phyloP scores from a whole-genome alignment of 2,113 vertebrate species.

The Tringa solitaria region DNA sequence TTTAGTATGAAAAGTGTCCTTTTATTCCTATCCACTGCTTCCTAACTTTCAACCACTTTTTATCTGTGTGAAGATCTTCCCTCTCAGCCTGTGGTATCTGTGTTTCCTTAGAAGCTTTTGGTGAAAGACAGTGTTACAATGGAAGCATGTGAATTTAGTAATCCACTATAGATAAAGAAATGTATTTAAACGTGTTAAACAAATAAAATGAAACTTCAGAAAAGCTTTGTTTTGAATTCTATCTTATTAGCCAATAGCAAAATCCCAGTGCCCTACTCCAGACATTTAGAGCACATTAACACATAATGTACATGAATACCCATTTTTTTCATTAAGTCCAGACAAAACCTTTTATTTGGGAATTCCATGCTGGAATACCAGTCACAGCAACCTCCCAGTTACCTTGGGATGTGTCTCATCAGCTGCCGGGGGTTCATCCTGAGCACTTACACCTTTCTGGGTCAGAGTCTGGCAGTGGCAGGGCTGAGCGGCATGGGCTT shows the following conservation, averaged over 20 bases:
- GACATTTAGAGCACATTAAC: background rate
- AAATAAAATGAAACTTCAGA: background rate
- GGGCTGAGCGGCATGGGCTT: conserved; percentile 7
- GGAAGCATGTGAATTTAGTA: background rate
- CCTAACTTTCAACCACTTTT: background rate
- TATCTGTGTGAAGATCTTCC: background rate
- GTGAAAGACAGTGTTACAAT: background rate
- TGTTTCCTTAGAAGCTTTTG: background rate
- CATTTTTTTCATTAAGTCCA: background rate
- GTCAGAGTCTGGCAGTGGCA: background rate
- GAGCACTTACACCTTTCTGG: background rate
- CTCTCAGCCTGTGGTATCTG: background rate
- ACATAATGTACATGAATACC: fast-evolving
- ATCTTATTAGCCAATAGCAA: background rate
- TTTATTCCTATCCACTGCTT: background rate
- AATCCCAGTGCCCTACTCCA: background rate
- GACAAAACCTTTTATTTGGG: background rate
- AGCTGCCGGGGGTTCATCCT: background rate
- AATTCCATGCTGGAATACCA: background rate
- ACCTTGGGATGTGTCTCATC: background rate
- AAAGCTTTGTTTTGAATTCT: background rate
- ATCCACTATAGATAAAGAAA: background rate
- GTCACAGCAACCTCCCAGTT: background rate
- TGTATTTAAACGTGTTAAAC: background rate
- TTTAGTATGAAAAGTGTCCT: background rate